A percentile compares a stretch with the other conserved stretches of the same genome.
Conservation (phyloP, 2,797 vertebrate genomes). For the Amphiprion clarkii region DNA sequence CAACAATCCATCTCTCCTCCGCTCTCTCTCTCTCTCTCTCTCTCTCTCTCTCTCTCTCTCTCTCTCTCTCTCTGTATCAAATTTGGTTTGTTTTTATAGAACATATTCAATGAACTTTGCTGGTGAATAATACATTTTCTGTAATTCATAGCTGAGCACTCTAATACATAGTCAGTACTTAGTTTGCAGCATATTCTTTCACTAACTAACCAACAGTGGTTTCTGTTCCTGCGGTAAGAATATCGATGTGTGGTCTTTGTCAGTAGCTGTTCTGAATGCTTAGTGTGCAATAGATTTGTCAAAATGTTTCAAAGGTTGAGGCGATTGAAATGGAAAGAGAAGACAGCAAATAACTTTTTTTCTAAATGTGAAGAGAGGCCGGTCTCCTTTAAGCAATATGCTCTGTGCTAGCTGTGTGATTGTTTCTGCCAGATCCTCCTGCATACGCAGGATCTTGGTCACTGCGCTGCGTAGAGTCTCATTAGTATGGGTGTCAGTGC, state of each 20-base stretch:
- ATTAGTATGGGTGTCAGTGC: slow-evolving; percentile 82
- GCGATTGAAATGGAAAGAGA: slow-evolving; percentile 43
- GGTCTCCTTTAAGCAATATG: slow-evolving; percentile 28
- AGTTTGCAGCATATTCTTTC: slow-evolving; percentile 29
- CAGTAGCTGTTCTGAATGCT: slow-evolving; percentile 32
- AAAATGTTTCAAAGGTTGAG: slow-evolving; percentile 45
- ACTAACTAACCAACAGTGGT: slow-evolving; percentile 19
- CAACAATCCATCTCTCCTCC: neutral
- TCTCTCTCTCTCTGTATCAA: slow-evolving; percentile 4
- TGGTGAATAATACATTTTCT: neutral
- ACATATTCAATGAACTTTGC: neutral
- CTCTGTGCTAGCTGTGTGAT: slow-evolving; percentile 59
- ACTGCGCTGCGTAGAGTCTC: slow-evolving; percentile 72
- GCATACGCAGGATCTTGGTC: slow-evolving; percentile 55
- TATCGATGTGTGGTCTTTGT: slow-evolving; percentile 51
- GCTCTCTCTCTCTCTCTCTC: neutral
- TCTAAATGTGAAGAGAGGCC: slow-evolving; percentile 29
- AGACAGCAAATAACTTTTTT: slow-evolving; percentile 41
- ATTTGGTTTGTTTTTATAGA: neutral
- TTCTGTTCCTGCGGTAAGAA: slow-evolving; percentile 46
- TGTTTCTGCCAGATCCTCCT: slow-evolving; percentile 67
- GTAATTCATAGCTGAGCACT: slow-evolving; percentile 16
- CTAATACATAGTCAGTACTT: neutral
- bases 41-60: neutral
- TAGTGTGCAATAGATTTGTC: slow-evolving; percentile 40